phyloP scores from a whole-genome alignment of 2,113 vertebrate genomes.

The Barnardius zonarius region DNA sequence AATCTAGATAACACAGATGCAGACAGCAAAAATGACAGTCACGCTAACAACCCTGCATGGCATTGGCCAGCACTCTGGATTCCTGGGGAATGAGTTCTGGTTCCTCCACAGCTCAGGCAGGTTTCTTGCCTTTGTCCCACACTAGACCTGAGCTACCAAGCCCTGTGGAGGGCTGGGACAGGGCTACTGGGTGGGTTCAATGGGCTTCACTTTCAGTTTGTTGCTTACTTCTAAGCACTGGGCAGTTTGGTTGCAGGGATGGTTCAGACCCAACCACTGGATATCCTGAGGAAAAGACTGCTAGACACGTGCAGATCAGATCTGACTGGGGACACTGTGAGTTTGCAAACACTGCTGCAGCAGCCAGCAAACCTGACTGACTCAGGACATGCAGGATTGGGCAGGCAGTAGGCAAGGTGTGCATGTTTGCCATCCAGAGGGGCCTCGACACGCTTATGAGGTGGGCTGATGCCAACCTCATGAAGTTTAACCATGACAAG shows the following conservation, averaged over 20 bases:
- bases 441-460: no score
- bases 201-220: not conserved
- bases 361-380: not conserved
- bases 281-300: not conserved
- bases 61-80: not conserved
- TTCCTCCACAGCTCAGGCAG: not conserved
- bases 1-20: not conserved
- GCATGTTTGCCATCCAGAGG: no score
- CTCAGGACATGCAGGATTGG: not conserved
- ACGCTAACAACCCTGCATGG: not conserved
- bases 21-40: not conserved
- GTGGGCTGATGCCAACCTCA: no score
- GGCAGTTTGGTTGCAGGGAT: not conserved
- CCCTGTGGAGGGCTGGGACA: not conserved
- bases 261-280: not conserved
- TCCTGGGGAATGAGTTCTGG: not conserved
- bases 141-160: not conserved
- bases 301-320: not conserved
- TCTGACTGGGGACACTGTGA: not conserved
- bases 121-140: not conserved
- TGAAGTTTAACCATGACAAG: no score
- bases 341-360: not conserved
- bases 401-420: not conserved
- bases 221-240: rapidly evolving
- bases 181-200: not conserved